These are phyloP conservation scores for Euplagia quadripunctaria DNA, from an alignment of 2,888 invertebrate genomes.

Conservation along the genomic window DNA sequence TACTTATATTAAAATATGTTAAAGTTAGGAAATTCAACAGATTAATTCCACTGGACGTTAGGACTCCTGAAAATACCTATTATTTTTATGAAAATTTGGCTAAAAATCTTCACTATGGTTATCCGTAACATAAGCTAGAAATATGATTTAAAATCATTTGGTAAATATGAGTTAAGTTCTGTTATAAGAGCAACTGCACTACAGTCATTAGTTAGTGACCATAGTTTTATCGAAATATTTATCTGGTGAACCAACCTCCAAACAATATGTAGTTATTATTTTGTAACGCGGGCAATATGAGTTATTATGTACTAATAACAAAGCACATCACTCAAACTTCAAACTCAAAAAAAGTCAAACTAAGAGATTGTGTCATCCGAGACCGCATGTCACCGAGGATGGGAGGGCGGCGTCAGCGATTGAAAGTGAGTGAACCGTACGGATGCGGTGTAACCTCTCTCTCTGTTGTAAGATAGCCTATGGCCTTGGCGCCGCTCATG, in stretches of 20 bases:
- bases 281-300: background rate
- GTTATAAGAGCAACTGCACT: no score
- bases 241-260: no score
- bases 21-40: no score
- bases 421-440: conserved; percentile 30
- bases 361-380: background rate
- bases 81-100: no score
- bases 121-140: background rate
- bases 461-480: conserved; percentile 22
- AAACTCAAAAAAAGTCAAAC: conserved; percentile 9
- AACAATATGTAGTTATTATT: no score
- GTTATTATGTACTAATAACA: background rate
- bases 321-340: background rate
- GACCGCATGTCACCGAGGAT: background rate
- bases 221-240: no score
- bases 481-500: conserved; percentile 31
- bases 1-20: no score
- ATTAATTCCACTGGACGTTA: no score
- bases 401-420: background rate
- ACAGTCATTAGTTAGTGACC: no score
- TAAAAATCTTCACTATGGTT: background rate
- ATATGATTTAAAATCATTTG: no score
- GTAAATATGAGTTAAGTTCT: no score
- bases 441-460: conserved; percentile 41
- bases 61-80: no score